Base-by-base conservation (phyloP, 2,797 vertebrate genomes). In the Pangasius djambal region DNA sequence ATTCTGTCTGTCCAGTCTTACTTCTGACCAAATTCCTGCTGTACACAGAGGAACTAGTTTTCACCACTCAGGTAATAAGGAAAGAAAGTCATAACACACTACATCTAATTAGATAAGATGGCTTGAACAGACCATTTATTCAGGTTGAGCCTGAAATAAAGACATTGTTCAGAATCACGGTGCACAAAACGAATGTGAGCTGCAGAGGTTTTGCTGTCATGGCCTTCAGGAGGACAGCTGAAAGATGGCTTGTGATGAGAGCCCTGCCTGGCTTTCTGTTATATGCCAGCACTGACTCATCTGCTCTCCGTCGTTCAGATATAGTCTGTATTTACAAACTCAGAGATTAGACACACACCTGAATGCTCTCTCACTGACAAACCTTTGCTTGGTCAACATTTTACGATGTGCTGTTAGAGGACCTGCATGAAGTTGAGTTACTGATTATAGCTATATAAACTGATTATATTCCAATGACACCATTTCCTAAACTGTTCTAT, bases 291-390 rank as follows among this genome's bases (percentile, higher is more conserved):
- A 44, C 63, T 78, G 81, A 70, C 74, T 85, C 50, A 81, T 89
- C 57, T 65, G 61, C 70, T 87, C 40, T 22, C 44, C 65, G 72
- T n/a, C 85, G 61, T 88, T 90, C 85, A 74, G 18, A 87, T 40
- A 79, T 84, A 90, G 65, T 18, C 7, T 65, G 50, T 63, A 63
- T 57, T 63, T 88, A 25, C 28, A 84, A 79, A 74, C 13, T 20
- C 72, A 81, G 31, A 79, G 16, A 63, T 72, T 34, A 63, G 85
- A 86, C 12, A 12, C 67, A 65, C 37, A 67, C 16, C 67, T 67
- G 44, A 61, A 31, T 84, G 55, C 12, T 59, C 18, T 88, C 40
- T 90, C 44, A 78, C 16, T 86, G 16, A 82, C 34, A 12, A 50
- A 59, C 31, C 25, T 83, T 77, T 86, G 57, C 22, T 61, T 31